A percentile compares a stretch with the other conserved stretches of the same genome.
These are phyloP conservation scores for Cyclophora albipunctata DNA, from an alignment of 2,888 invertebrate genomes.

Conservation along the genomic window DNA sequence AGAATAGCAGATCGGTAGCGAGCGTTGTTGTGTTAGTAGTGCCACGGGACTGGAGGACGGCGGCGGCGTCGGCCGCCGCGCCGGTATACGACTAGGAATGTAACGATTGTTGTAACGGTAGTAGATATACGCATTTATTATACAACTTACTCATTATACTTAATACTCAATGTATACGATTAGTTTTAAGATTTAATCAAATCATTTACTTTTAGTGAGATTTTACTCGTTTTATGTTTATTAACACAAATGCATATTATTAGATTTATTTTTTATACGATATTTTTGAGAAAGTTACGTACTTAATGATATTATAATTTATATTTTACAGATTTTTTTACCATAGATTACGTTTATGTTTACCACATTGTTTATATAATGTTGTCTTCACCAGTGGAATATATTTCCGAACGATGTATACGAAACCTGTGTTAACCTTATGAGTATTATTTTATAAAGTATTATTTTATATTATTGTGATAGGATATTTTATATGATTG, in stretches of 20 bases:
- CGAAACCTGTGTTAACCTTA: slow-evolving; percentile 62
- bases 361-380: slow-evolving; percentile 33
- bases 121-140: slow-evolving; percentile 67
- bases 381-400: slow-evolving; percentile 21
- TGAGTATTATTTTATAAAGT: slow-evolving; percentile 69
- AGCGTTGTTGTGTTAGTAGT: slow-evolving; percentile 45
- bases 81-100: slow-evolving; percentile 63
- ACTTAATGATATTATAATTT: slow-evolving; percentile 4
- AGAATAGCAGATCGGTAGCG: slow-evolving; percentile 19
- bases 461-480: slow-evolving; percentile 69
- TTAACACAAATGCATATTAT: slow-evolving; percentile 17
- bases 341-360: slow-evolving; percentile 22
- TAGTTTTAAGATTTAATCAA: slow-evolving; percentile 47
- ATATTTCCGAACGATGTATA: slow-evolving; percentile 44
- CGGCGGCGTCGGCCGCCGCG: too few relatives aligned
- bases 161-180: slow-evolving; percentile 73
- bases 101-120: slow-evolving; percentile 40
- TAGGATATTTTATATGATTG: slow-evolving; percentile 58
- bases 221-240: slow-evolving; percentile 35
- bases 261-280: slow-evolving; percentile 33
- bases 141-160: slow-evolving; percentile 54
- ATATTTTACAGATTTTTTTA: slow-evolving; percentile 14
- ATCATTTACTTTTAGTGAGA: slow-evolving; percentile 60
- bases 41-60: slow-evolving; percentile 36
- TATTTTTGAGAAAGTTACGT: slow-evolving; percentile 16